Percentiles rank a stretch among this genome's conserved stretches.
These are phyloP conservation scores for Cuculus canorus DNA, from an alignment of 2,797 vertebrate species.

Conservation along the genomic window DNA sequence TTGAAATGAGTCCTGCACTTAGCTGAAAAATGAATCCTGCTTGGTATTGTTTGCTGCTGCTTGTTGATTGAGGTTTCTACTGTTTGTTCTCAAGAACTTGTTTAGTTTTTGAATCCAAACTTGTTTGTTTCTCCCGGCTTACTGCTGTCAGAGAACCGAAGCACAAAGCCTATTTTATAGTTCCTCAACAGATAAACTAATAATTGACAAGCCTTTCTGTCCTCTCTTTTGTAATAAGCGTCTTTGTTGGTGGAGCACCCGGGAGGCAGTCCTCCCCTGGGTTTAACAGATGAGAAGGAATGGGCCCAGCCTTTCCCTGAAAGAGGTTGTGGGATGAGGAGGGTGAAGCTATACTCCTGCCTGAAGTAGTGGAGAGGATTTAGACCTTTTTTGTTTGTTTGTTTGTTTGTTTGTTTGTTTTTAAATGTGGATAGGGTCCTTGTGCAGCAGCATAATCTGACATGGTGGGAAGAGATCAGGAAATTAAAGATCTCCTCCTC, in stretches of 20 bases:
- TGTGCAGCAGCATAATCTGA: not conserved
- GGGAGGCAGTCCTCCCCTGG: rapidly evolving
- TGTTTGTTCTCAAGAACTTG: not conserved
- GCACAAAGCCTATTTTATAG: not conserved
- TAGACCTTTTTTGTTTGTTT: rapidly evolving
- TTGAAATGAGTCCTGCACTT: not conserved
- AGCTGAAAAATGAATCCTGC: not conserved
- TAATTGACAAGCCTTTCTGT: not conserved
- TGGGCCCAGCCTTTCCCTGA: not conserved
- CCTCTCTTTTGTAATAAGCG: no score
- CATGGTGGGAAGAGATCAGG: not conserved
- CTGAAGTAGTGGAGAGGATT: not conserved
- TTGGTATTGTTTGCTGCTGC: not conserved
- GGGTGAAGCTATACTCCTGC: rapidly evolving
- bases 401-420: no score
- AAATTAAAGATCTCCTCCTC: not conserved
- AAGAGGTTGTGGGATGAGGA: not conserved
- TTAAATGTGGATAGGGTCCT: not conserved
- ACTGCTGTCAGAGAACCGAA: not conserved
- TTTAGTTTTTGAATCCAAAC: not conserved
- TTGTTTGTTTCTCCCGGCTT: not conserved
- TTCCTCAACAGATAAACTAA: not conserved
- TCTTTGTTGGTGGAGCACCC: not conserved
- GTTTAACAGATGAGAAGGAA: not conserved
- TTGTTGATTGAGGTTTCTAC: not conserved